Conservation (phyloP, 1,140 invertebrate species). For the Drosophila kurseongensis region DNA sequence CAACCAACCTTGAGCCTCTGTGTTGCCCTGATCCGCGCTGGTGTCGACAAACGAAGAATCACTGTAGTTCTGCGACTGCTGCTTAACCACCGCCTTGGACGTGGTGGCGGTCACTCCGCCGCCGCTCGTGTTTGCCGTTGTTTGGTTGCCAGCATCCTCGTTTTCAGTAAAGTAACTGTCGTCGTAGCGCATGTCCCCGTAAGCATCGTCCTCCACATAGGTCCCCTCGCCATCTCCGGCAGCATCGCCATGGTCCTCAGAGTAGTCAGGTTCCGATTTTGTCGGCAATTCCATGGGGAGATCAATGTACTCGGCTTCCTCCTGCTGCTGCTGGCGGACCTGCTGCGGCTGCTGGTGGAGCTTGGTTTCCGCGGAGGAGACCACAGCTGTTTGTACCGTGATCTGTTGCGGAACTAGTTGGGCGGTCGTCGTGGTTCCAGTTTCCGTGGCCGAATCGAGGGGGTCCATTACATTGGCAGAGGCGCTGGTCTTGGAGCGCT, state of each 20-base stretch:
- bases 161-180: slow-evolving; percentile 84
- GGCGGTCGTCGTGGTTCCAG: slow-evolving; percentile 52
- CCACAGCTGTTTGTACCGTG: slow-evolving; percentile 77
- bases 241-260: slow-evolving; percentile 79
- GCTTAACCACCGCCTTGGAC: slow-evolving; percentile 77
- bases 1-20: slow-evolving; percentile 85
- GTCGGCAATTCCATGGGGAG: slow-evolving; percentile 82
- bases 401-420: slow-evolving; percentile 68
- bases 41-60: slow-evolving; percentile 74
- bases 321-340: slow-evolving; percentile 54
- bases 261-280: slow-evolving; percentile 84
- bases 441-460: slow-evolving; percentile 49
- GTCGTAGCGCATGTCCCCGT: slow-evolving; percentile 84
- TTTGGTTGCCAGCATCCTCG: slow-evolving; percentile 71
- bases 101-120: slow-evolving; percentile 68
- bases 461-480: slow-evolving; percentile 61
- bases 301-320: slow-evolving; percentile 80
- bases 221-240: slow-evolving; percentile 76
- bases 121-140: slow-evolving; percentile 53
- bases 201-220: slow-evolving; percentile 84
- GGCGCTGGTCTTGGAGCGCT: slow-evolving; percentile 56
- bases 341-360: slow-evolving; percentile 49
- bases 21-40: slow-evolving; percentile 77
- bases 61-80: slow-evolving; percentile 61
- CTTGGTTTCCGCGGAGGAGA: slow-evolving; percentile 41